A percentile compares a stretch with the other conserved stretches of the same genome.
phyloP scores from a whole-genome alignment of 2,113 vertebrate genomes.

The Dipodomys stephensi region DNA sequence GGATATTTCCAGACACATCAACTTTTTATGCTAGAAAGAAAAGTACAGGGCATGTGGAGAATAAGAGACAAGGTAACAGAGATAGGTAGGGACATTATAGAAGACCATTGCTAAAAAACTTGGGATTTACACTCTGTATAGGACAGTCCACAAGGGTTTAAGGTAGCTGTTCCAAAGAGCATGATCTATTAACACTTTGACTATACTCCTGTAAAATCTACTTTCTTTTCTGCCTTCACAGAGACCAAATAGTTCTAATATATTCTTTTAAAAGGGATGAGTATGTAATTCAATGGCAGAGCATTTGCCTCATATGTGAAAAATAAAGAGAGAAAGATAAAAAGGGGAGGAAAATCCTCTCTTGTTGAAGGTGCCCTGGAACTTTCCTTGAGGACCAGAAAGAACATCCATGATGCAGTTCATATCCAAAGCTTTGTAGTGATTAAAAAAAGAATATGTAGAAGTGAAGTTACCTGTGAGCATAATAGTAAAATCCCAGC shows the following conservation, averaged over 20 bases:
- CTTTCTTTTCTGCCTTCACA: neutral
- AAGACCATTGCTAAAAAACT: neutral
- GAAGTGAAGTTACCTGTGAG: conserved; percentile 89
- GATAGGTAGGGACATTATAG: neutral
- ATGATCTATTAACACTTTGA: neutral
- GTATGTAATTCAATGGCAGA: neutral
- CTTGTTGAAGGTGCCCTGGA: conserved; percentile 1
- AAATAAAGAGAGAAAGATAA: neutral
- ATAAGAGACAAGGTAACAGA: neutral
- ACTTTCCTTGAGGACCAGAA: neutral
- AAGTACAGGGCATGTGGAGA: neutral
- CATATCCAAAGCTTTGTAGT: neutral
- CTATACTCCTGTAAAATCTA: neutral
- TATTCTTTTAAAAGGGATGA: neutral
- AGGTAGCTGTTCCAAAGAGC: neutral
- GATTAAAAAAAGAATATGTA: neutral
- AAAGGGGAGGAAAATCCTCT: neutral
- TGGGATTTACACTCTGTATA: neutral
- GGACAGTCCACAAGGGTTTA: neutral
- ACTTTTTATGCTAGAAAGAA: neutral
- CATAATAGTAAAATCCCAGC: conserved; percentile 96
- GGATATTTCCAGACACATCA: neutral
- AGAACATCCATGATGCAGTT: neutral
- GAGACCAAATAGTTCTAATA: neutral
- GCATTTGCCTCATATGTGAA: neutral